Base-by-base conservation (phyloP, 2,797 vertebrate genomes). In the Xyrichtys novacula region DNA sequence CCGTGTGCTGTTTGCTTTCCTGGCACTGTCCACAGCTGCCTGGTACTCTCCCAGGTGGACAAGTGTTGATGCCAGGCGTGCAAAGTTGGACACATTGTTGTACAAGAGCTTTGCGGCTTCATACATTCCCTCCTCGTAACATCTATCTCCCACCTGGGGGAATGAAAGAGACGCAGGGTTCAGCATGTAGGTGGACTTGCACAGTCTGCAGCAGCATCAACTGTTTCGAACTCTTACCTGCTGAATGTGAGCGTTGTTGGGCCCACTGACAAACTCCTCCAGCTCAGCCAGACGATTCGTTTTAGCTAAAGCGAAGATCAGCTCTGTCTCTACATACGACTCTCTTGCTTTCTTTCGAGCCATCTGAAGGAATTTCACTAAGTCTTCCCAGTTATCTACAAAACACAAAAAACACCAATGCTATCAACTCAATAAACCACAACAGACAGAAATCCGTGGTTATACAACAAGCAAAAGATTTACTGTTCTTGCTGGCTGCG, bases 301-400 rank as follows among this genome's bases (percentile, higher is more conserved):
- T 93, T 98, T 98, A n/a, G 97, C 97, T 80, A 97, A 87, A 50
- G 96, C 96, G 84, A 96, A 96, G 84, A 97, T 96, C 59, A 98
- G 93, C 90, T 98, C 97, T 0, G 96, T 98, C 86, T 98, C 96
- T 39, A 96, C 94, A 0, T 96, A 97, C 0, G 96, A 97, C 78
- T 97, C 96, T 28, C 91, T 89, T 17, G 95, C 94, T 76, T 96
- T 98, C 89, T 96, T 97, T 53, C 95, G 93, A 71, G 97, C 96
- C 96, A 97, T 97, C 86, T 96, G 95, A 49, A 98, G 92, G 85
- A 97, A 98, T 80, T 97, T 98, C 29, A 98, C 96, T 71, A 98
- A 85, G 79, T 98, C 96, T 64, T 97, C 96, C 96, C 96, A 98
- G 83, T 96, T 97, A 85, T 94, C 94, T 94, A 78, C 32, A 25